Base-by-base conservation (phyloP, 2,113 vertebrate genomes). In the Lepidiolamprologus cunningtoni region DNA sequence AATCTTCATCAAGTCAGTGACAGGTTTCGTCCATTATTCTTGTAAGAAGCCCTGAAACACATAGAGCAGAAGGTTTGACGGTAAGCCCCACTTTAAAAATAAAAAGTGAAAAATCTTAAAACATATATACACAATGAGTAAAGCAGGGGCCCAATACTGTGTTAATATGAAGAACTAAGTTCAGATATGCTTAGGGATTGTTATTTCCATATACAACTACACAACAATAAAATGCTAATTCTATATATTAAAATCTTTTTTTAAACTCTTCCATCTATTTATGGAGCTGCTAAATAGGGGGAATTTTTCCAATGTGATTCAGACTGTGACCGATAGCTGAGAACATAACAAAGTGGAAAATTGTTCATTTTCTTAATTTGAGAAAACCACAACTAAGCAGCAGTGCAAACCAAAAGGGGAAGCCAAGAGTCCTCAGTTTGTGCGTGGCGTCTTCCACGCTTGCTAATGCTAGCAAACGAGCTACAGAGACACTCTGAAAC, bases 31-130 rank as follows among this genome's bases (percentile, higher is more conserved):
- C 95, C 94, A 89, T 79, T 37, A 71, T 84, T 88, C 85, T 28
- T 85, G 80, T 28, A 28, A 23, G 80, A 68, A 87, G 85, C 57
- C 50, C 90, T 91, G 91, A 81, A 93, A 91, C 81, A 92, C 80
- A 92, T 92, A 92, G 91, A 95, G 96, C 97, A 95, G n/a, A 94
- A 95, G 55, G 47, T 89, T 53, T 94, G 92, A 95, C 87, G 90
- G 90, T 93, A 37, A 50, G 86, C 54, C 28, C 14, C 3, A 12
- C 2, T 58, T 40, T 71, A 5, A 66, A 63, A 35, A 7, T 33
- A 66, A 81, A 45, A 19, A 35, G 28, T 26, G 6, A 35, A 80
- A 61, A 83, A 80, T 42, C 28, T 45, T 50, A 35, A 83, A 63
- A 19, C 7, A 73, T 78, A 79, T 50, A 45, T 6, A 10, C 21